Conservation (phyloP, 2,888 invertebrate species). For the Prosopocoilus inquinatus region DNA sequence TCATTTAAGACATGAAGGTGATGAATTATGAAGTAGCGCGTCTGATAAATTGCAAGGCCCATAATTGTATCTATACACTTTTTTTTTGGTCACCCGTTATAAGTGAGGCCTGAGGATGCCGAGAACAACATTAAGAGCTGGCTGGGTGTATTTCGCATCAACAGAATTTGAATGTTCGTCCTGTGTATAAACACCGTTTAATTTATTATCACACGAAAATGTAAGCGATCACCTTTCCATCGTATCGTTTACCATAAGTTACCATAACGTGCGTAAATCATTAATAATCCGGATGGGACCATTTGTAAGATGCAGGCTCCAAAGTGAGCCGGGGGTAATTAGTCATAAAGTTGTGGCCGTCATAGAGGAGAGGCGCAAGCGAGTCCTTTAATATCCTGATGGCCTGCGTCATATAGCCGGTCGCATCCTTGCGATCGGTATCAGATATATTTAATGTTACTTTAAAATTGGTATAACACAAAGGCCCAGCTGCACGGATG, state of each 20-base stretch:
- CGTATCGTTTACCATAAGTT: conserved; percentile 26
- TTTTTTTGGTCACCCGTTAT: too few species aligned
- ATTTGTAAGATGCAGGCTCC: conserved; percentile 37
- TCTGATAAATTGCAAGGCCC: too few species aligned
- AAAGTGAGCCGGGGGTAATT: conserved; percentile 30
- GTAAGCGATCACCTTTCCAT: not conserved
- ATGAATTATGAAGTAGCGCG: too few species aligned
- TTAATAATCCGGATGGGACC: conserved; percentile 37
- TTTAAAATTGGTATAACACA: conserved; percentile 45
- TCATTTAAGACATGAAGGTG: too few species aligned
- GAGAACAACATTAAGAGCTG: too few species aligned
- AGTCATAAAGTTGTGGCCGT: conserved; percentile 27
- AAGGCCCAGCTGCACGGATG: conserved; percentile 45
- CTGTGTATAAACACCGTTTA: not conserved
- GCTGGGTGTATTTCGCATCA: not conserved
- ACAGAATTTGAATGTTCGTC: not conserved
- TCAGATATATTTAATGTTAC: conserved; percentile 45
- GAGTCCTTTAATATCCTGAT: conserved; percentile 2
- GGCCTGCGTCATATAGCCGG: not conserved
- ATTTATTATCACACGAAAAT: conserved; percentile 1
- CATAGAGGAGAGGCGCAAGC: conserved; percentile 13
- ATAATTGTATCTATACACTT: too few species aligned
- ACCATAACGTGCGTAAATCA: conserved; percentile 29
- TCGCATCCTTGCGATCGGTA: conserved; percentile 33
- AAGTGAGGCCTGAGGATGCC: too few species aligned